Percentiles rank a stretch among this genome's conserved stretches.
Conservation (phyloP, 1,140 invertebrate genomes). For the Scylla paramamosain region DNA sequence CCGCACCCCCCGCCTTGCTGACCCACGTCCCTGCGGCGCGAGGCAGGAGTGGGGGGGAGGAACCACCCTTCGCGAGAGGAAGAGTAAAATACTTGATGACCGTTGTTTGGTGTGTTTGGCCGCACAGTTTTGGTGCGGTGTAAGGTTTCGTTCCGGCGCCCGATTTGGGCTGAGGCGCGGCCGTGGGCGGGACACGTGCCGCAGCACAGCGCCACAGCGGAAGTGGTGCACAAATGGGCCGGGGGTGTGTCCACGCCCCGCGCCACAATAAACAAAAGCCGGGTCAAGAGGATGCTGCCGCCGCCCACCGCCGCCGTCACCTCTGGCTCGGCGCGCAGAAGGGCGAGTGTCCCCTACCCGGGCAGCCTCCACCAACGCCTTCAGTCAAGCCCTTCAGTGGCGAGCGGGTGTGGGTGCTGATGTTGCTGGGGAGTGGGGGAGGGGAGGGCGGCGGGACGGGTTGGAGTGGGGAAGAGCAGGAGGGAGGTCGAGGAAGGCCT, state of each 20-base stretch:
- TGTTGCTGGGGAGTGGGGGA: slow-evolving; percentile 41
- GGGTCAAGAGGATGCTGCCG: slow-evolving; percentile 42
- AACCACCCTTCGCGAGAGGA: neutral
- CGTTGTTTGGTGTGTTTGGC: neutral
- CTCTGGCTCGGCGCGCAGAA: slow-evolving; percentile 16
- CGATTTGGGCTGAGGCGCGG: neutral
- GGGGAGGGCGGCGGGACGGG: neutral
- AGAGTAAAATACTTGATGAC: neutral
- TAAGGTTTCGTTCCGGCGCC: neutral
- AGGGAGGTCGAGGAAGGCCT: slow-evolving; percentile 32
- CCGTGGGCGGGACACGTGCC: slow-evolving; percentile 37
- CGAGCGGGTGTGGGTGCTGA: slow-evolving; percentile 62
- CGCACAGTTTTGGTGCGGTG: neutral
- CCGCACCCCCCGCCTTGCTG: neutral
- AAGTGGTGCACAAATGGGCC: slow-evolving; percentile 53
- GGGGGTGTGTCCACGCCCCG: slow-evolving; percentile 50
- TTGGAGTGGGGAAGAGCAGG: neutral
- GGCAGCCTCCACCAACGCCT: slow-evolving; percentile 37
- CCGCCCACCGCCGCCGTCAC: neutral
- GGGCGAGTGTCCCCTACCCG: neutral
- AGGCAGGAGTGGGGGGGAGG: neutral
- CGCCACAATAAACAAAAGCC: slow-evolving; percentile 53
- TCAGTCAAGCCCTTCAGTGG: slow-evolving; percentile 66
- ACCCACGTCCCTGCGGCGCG: neutral
- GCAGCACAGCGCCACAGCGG: neutral